These are phyloP conservation scores for Ophion costatus DNA, from an alignment of 2,888 invertebrate genomes.

Conservation along the genomic window DNA sequence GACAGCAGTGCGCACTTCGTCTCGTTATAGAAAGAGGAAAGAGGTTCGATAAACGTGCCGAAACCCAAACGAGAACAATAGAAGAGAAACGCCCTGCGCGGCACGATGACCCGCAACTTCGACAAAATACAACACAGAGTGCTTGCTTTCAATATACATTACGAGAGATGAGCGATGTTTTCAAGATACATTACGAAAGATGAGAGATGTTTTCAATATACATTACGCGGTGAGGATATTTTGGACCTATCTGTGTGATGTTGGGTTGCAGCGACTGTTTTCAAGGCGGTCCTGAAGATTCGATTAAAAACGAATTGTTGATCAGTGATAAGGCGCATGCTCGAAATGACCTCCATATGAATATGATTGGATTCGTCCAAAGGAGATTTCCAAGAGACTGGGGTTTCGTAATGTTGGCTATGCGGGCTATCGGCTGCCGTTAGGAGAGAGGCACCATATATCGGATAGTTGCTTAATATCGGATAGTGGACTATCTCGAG, in stretches of 20 bases:
- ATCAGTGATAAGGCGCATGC: too few relatives aligned
- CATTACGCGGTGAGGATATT: neutral
- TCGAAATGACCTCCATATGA: too few relatives aligned
- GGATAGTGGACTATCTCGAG: too few relatives aligned
- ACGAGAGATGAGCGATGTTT: too few relatives aligned
- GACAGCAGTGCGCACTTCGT: neutral
- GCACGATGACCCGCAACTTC: slow-evolving; percentile 3
- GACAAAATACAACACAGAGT: neutral
- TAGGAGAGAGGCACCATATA: too few relatives aligned
- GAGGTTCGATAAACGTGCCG: slow-evolving; percentile 1
- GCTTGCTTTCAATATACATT: neutral
- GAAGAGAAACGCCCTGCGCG: neutral
- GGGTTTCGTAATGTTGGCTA: too few relatives aligned
- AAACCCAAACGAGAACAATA: slow-evolving; percentile 21
- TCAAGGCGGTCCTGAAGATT: too few relatives aligned
- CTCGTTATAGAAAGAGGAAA: neutral
- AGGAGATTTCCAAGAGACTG: too few relatives aligned
- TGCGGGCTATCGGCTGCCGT: too few relatives aligned
- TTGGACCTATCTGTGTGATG: neutral
- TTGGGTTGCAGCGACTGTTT: neutral
- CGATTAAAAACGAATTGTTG: too few relatives aligned
- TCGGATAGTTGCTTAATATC: too few relatives aligned
- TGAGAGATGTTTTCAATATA: neutral
- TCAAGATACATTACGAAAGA: neutral
- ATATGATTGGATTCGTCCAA: too few relatives aligned